These are phyloP conservation scores for Sympetrum striolatum DNA, from an alignment of 2,888 invertebrate species.

Conservation along the genomic window DNA sequence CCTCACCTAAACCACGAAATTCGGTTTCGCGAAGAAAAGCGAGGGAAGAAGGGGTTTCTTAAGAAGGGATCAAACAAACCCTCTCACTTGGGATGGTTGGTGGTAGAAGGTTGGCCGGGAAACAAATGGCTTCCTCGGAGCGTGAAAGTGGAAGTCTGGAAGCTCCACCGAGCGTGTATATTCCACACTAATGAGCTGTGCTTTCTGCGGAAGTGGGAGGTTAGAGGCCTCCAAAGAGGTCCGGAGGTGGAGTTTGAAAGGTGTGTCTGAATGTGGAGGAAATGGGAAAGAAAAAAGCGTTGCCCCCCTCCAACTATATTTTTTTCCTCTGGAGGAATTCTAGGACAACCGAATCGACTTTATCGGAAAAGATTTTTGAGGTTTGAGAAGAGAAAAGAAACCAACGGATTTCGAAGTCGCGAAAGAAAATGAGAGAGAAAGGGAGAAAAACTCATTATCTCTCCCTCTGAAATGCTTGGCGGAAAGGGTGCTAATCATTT, in stretches of 20 bases:
- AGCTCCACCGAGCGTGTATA: conserved; percentile 41
- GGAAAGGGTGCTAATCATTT: conserved; percentile 1
- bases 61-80: background rate
- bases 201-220: conserved; percentile 37
- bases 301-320: background rate
- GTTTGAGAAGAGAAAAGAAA: background rate
- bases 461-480: background rate
- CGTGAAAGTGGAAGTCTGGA: conserved; percentile 43
- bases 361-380: background rate
- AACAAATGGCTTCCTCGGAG: conserved; percentile 39
- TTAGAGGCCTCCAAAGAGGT: background rate
- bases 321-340: background rate
- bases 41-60: background rate
- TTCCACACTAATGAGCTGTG: conserved; percentile 44
- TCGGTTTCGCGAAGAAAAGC: background rate
- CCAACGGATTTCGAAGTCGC: background rate
- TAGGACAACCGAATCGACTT: background rate
- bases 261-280: background rate
- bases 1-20: conserved; percentile 11
- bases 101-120: background rate
- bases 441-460: conserved; percentile 9
- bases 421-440: background rate
- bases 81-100: background rate
- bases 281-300: background rate
- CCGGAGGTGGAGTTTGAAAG: background rate